phyloP scores from a whole-genome alignment of 2,797 vertebrate species.

The Lagodon rhomboides region DNA sequence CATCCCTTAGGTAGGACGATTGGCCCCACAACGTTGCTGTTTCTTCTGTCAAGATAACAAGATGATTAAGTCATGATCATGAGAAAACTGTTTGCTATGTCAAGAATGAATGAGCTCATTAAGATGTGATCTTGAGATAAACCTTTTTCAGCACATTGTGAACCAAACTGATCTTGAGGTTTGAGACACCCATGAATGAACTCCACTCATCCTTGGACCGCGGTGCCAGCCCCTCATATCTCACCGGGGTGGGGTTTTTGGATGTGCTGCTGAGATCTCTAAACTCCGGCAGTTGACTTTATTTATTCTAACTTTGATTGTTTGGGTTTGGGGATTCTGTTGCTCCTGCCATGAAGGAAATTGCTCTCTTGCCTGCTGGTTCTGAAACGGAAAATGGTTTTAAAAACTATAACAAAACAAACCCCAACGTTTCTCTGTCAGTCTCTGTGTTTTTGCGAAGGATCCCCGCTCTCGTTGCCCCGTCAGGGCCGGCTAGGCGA shows the following conservation, averaged over 20 bases:
- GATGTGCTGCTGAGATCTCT: constrained; percentile 58
- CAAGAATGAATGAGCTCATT: constrained; percentile 24
- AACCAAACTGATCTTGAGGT: neutral
- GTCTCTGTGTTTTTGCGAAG: constrained; percentile 48
- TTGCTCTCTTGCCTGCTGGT: constrained; percentile 71
- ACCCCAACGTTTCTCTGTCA: constrained; percentile 47
- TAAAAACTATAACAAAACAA: constrained; percentile 69
- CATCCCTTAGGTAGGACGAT: constrained; percentile 11
- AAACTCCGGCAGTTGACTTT: constrained; percentile 71
- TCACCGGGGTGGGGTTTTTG: constrained; percentile 63
- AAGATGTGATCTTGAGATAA: constrained; percentile 17
- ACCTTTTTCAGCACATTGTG: constrained; percentile 15
- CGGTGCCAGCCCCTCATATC: constrained; percentile 46
- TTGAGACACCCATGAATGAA: constrained; percentile 42
- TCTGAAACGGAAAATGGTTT: constrained; percentile 72
- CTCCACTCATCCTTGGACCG: constrained; percentile 52
- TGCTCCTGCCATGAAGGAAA: constrained; percentile 75
- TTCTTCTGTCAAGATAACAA: constrained; percentile 36
- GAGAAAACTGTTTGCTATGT: constrained; percentile 27
- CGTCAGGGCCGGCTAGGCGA: neutral
- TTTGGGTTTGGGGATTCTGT: constrained; percentile 80
- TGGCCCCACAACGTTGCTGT: constrained; percentile 7
- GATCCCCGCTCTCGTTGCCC: constrained; percentile 18
- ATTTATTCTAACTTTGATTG: constrained; percentile 79
- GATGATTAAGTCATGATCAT: constrained; percentile 23